Evolutionary conservation across 1,140 invertebrate genomes (phyloP), one percentile per base, ranked within the genome.

Genomic region (Nasonia longicornis): DNA sequence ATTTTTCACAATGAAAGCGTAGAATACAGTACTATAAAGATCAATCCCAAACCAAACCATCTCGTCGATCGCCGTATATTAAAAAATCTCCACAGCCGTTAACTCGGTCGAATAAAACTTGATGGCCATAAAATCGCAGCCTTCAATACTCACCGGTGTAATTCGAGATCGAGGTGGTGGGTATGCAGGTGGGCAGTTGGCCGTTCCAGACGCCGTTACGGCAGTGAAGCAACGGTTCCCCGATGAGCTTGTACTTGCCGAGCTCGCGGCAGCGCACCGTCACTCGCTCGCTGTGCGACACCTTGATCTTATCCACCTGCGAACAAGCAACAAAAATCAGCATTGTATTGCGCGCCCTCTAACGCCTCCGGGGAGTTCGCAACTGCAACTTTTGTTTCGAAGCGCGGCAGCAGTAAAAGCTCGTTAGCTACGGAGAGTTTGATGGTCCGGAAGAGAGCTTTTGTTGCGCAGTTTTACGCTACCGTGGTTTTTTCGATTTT

Each of bases 111-210:
- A 48, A 16, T 48, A 48, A 12, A 14, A 10, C 11, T 2, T 3
- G 12, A 35, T 26, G 31, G 45, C 45, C 14, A 48, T 48, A 48
- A 48, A 48, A 2, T 48, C 11, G 14, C n/a, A 10, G n/a, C 8
- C 2, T 70, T 70, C 35, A 22, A 35, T 35, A 87, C 86, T 88
- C 91, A 96, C 95, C 94, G 83, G 95, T 96, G 88, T 95, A 96
- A 90, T 97, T 97, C 67, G 95, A 96, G 70, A 96, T 91, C 2
- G 95, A 88, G 1, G 95, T 96, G 35, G 96, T 97, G 29, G 94
- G 93, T 84, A 95, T 93, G 88, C 96, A 97, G 77, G 93, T 93
- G 3, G 96, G 96, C 85, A 95, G 88, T 79, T 94, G 92, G 1
- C 93, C 92, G 10, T 92, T 93, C 96, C 96, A 97, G 31, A 92